A percentile compares a stretch with the other conserved stretches of the same genome.
Evolutionary conservation across 2,888 invertebrate genomes (phyloP).

Genomic region (Cosmopolites sordidus): DNA sequence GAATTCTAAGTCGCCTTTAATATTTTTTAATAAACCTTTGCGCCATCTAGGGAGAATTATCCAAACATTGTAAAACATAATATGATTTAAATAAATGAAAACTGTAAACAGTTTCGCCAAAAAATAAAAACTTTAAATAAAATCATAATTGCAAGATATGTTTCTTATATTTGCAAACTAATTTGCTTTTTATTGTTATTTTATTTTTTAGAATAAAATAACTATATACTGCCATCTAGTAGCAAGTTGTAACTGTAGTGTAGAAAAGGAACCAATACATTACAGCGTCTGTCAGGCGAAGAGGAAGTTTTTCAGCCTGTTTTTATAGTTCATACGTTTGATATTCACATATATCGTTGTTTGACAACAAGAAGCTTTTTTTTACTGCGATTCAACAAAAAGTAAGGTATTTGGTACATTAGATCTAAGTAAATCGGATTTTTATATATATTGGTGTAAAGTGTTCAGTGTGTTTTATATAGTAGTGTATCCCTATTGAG

Average conservation of each 20-base stretch:
- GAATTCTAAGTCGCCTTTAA: no score
- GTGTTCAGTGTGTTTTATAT: conserved; percentile 4
- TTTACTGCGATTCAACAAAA: conserved; percentile 24
- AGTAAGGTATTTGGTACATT: conserved; percentile 10
- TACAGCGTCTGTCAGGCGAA: not conserved
- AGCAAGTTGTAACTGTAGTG: not conserved
- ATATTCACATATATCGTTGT: conserved; percentile 5
- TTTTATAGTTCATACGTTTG: not conserved
- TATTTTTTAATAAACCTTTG: no score
- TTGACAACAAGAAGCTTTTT: conserved; percentile 23
- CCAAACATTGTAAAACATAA: no score
- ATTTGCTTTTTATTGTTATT: no score
- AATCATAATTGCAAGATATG: no score
- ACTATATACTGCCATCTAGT: not conserved
- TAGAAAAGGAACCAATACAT: no score
- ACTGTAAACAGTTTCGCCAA: no score
- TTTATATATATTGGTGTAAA: not conserved
- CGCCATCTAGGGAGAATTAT: no score
- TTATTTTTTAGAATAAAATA: no score
- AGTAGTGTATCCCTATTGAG: conserved; percentile 5
- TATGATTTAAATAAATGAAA: no score
- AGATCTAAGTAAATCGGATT: not conserved
- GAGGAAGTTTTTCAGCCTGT: not conserved
- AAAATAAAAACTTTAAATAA: no score
- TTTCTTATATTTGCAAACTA: no score